phyloP scores from a whole-genome alignment of 2,113 vertebrate species.

The Edolisoma coerulescens region DNA sequence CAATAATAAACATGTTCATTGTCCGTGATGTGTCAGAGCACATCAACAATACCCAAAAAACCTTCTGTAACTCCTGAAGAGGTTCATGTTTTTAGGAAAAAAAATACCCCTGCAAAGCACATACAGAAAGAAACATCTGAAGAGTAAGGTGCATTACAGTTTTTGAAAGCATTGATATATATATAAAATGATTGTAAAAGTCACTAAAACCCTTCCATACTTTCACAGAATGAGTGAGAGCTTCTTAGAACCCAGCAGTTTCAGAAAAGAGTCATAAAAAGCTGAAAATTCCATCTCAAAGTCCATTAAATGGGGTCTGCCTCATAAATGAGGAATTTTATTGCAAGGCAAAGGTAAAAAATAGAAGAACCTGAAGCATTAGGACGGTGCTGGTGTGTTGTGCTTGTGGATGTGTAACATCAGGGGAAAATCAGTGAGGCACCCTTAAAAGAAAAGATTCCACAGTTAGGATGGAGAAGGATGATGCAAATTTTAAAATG shows the following conservation, averaged over 20 bases:
- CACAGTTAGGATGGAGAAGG: neutral
- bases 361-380: neutral
- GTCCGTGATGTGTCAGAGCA: constrained; percentile 41
- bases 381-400: neutral
- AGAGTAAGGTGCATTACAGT: constrained; percentile 8
- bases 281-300: neutral
- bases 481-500: neutral
- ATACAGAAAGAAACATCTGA: neutral
- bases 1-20: neutral
- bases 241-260: neutral
- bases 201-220: neutral
- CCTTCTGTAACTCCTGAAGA: neutral
- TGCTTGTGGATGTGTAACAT: neutral
- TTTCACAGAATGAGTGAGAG: neutral
- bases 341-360: neutral
- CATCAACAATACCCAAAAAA: neutral
- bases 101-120: neutral
- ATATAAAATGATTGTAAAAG: neutral
- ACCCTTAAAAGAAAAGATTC: neutral
- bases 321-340: neutral
- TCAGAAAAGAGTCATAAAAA: neutral
- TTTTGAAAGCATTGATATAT: constrained; percentile 1
- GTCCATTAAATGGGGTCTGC: neutral
- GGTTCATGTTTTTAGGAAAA: constrained; percentile 34
- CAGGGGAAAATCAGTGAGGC: neutral